Base-by-base conservation (phyloP, 2,113 vertebrate species). In the Ursus arctos region DNA sequence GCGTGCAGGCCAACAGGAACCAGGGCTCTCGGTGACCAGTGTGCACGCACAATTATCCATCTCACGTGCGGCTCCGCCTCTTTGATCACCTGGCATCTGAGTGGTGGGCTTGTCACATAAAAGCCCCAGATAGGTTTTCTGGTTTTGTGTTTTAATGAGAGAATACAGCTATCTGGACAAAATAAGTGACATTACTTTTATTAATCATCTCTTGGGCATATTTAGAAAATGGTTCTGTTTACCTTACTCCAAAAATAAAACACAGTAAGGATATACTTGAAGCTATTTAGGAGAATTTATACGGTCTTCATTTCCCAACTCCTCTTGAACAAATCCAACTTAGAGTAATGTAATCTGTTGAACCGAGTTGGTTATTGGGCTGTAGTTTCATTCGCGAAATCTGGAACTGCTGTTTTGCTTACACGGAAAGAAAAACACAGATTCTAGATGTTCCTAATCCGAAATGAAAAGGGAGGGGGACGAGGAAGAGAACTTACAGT, bases 261-360 rank as follows among this genome's bases (percentile, higher is more conserved):
- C 65, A 21, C 6, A 40, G 9, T 26, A 57, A 79, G 55, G 63
- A 59, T 47, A 55, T 26, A 43, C 14, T 67, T 69, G 36, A 89
- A 87, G 61, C 26, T 28, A 16, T 28, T 86, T 63, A 76, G 67
- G 21, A 84, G 21, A 80, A 40, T 16, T 71, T 59, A 63, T 4
- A 69, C 5, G 26, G 14, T 71, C 88, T 91, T 90, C 47, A 80
- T 98, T 97, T 97, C 93, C 86, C 83, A 96, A 31, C 31, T 85
- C 80, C 36, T 90, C 84, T 95, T 51, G 76, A 33, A 31, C 43
- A 96, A 98, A 97, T 97, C 69, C 33, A 97, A 94, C 94, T 74
- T 81, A 97, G 49, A 84, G 67, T 76, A 98, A 98, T 96, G 97
- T 95, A 98, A 97, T 97, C 92, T 97, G 96, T 83, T 98, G 65